Base-by-base conservation (phyloP, 2,113 vertebrate species). In the Noturus placidus region DNA sequence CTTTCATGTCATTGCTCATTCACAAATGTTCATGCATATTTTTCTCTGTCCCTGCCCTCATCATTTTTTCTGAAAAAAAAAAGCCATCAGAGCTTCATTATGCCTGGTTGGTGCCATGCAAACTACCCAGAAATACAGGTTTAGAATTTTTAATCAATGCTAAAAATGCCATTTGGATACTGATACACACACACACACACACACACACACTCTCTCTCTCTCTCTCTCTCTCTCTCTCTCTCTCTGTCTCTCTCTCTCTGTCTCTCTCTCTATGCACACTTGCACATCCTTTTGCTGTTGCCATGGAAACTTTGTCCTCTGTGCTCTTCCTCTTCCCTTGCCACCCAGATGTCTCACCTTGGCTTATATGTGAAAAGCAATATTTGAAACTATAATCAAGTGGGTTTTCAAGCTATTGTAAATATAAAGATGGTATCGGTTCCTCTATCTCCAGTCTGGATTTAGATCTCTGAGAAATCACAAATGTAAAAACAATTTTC, bases 301-400 rank as follows among this genome's bases (percentile, higher is more conserved):
- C 87, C 86, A 91, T 91, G 90, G 90, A 91, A 91, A 91, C 90
- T 63, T 88, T 82, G 67, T 65, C 65, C 87, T 89, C 69, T 72
- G 50, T 85, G 59, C 80, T 87, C 50, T 74, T 85, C 82, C 79
- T 83, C n/a, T 78, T 54, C 86, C 86, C 63, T 61, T 61, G 79
- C 42, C 89, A 90, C 86, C 70, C 83, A 56, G 78, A 90, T 85
- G 70, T 85, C 38, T 79, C 82, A 86, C 78, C 59, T 77, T 63
- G 59, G 56, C 46, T 80, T 74, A 4, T 54, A 15, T n/a, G n/a
- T 46, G 65, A 33, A 42, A 59, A 27, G 20, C 67, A 77, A 38
- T 84, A 79, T 82, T 50, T 61, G 10, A 14, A 81, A 8, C 20
- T 9, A 52, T 46, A 79, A 59, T 61, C 10, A 61, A 80, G 5